Percentiles rank a stretch among this genome's conserved stretches.
Conservation (phyloP, 2,888 invertebrate genomes). For the Cosmopolites sordidus region DNA sequence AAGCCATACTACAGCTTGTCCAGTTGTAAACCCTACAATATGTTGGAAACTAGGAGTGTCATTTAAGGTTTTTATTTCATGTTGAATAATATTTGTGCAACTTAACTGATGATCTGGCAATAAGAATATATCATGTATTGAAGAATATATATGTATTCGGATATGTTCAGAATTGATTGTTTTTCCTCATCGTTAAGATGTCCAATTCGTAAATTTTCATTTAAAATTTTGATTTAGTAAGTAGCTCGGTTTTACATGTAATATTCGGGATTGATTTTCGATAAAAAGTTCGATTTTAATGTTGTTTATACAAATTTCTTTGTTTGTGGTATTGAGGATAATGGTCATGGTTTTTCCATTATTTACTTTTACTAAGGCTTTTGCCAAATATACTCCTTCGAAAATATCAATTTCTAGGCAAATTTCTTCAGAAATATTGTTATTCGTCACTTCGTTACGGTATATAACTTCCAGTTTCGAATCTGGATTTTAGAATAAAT, state of each 20-base stretch:
- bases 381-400: no score
- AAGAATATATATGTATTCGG: no score
- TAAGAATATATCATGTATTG: conserved; percentile 1
- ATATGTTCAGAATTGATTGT: conserved; percentile 1
- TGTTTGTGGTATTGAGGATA: not conserved
- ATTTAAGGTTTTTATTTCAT: not conserved
- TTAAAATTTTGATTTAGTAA: not conserved
- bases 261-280: not conserved
- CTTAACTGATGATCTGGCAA: not conserved
- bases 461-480: not conserved
- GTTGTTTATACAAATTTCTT: not conserved
- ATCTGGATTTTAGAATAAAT: not conserved
- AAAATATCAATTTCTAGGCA: not conserved
- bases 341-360: not conserved
- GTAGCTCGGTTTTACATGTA: no score
- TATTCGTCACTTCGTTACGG: not conserved
- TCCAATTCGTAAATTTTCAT: not conserved
- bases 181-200: conserved; percentile 12
- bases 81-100: not conserved
- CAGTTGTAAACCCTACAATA: no score
- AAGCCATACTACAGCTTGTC: no score
- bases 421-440: not conserved
- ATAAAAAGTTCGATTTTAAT: not conserved
- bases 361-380: not conserved
- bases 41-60: conserved; percentile 3